These are phyloP conservation scores for Scolopax mira DNA, from an alignment of 2,113 vertebrate species.

Conservation along the genomic window DNA sequence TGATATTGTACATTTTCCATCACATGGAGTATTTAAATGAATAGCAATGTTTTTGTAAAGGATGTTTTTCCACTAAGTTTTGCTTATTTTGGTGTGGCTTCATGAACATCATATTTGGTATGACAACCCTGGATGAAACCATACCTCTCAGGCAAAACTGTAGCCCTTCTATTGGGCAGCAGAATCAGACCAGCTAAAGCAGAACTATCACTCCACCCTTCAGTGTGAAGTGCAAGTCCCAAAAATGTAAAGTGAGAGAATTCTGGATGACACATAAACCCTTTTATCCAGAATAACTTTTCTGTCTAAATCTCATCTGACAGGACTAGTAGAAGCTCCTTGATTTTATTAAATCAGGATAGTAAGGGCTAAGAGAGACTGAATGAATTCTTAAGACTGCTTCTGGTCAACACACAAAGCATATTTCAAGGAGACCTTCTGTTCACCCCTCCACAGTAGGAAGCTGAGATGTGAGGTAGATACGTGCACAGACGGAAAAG, in stretches of 20 bases:
- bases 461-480: not conserved
- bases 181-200: not conserved
- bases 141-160: fast-evolving
- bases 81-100: fast-evolving
- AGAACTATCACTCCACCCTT: not conserved
- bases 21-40: not conserved
- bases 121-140: not conserved
- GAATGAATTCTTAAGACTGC: not conserved
- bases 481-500: not conserved
- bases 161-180: not conserved
- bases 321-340: not conserved
- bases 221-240: not conserved
- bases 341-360: not conserved
- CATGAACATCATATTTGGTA: not conserved
- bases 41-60: not conserved
- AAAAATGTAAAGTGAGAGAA: not conserved
- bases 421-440: not conserved
- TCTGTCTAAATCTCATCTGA: not conserved
- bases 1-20: not conserved
- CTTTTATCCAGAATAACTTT: not conserved
- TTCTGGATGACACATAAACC: not conserved
- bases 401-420: not conserved
- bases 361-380: not conserved
- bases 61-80: not conserved
- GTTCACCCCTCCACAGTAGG: not conserved